Evolutionary conservation across 35 echinoderm and acorn worm species (phyloP).

Genomic region (Heliocidaris tuberculata): DNA sequence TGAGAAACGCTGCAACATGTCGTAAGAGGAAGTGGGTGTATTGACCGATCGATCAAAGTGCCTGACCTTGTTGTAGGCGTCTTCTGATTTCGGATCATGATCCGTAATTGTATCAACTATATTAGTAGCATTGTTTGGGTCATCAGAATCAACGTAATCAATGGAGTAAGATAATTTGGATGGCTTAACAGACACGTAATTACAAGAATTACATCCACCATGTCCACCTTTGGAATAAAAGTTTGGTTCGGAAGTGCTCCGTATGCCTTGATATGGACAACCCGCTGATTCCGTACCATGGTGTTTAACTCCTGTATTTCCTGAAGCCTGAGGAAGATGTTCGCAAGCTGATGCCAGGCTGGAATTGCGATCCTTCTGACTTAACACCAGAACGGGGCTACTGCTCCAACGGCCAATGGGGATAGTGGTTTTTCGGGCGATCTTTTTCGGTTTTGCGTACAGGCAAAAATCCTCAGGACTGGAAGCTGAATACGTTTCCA

Average conservation of each 20-base stretch:
- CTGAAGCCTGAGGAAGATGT: background rate
- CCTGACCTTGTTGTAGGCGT: background rate
- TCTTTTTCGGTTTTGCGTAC: background rate
- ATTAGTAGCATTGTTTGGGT: background rate
- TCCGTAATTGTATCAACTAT: background rate
- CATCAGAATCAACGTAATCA: background rate
- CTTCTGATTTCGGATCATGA: background rate
- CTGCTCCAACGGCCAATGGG: background rate
- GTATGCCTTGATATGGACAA: no score
- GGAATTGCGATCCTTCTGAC: background rate
- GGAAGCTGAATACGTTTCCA: background rate
- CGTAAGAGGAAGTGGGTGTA: background rate
- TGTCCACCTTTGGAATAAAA: background rate
- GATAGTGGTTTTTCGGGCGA: background rate
- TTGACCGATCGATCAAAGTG: background rate
- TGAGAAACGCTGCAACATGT: background rate
- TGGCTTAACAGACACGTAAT: background rate
- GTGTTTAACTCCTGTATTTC: background rate
- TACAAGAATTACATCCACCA: background rate
- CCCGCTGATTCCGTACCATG: background rate
- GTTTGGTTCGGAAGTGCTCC: background rate
- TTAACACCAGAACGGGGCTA: background rate
- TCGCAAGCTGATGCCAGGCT: background rate
- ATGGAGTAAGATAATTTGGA: background rate
- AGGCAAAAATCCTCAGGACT: background rate